Percentiles rank a stretch among this genome's conserved stretches.
Conservation (phyloP, 2,888 invertebrate species). For the Rotaria macrura region DNA sequence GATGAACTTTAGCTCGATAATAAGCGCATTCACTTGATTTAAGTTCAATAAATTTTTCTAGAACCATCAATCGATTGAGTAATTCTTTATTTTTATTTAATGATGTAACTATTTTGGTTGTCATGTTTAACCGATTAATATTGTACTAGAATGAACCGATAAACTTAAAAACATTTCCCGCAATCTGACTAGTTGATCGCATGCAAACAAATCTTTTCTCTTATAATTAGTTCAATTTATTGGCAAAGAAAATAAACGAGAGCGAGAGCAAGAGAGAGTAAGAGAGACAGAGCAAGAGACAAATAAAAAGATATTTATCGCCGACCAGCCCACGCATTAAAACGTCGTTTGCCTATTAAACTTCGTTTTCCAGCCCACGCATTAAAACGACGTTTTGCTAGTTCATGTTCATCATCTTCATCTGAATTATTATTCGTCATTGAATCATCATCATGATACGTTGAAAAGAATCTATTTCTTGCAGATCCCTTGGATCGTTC, state of each 20-base stretch:
- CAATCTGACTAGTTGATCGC: background rate
- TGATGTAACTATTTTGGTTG: background rate
- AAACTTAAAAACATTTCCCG: background rate
- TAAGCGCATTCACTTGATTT: slow-evolving; percentile 8
- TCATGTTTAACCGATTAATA: background rate
- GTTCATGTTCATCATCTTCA: background rate
- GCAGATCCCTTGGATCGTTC: too few relatives aligned
- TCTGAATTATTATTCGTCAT: background rate
- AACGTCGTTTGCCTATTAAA: background rate
- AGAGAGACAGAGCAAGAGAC: background rate
- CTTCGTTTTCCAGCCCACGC: slow-evolving; percentile 13
- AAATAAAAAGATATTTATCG: background rate
- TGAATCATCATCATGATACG: background rate
- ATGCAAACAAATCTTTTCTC: too few relatives aligned
- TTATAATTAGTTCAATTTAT: background rate
- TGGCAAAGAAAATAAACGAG: background rate
- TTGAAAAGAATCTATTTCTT: background rate
- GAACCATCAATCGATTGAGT: background rate
- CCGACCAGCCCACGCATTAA: slow-evolving; percentile 18
- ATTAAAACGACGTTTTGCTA: slow-evolving; percentile 2
- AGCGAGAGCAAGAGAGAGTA: too few relatives aligned
- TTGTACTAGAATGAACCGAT: background rate
- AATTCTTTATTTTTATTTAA: background rate
- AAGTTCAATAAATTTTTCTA: slow-evolving; percentile 6
- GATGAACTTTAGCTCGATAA: slow-evolving; percentile 5